Conservation (phyloP, 2,888 invertebrate genomes). For the Parnassius apollo region DNA sequence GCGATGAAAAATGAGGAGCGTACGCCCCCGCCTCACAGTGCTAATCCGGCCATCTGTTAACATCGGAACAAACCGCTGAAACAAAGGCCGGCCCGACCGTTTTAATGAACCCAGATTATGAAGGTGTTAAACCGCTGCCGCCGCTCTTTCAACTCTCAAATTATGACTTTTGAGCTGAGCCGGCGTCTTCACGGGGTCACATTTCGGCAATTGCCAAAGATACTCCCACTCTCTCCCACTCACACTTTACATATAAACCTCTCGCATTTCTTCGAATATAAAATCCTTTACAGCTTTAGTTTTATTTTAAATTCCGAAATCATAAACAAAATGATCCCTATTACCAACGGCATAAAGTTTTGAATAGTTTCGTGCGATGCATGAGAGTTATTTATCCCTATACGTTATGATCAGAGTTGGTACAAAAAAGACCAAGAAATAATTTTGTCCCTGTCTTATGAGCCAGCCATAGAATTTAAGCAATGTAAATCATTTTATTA, state of each 20-base stretch:
- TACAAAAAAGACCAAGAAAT: constrained; percentile 72
- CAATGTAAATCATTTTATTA: constrained; percentile 79
- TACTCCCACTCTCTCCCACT: constrained; percentile 56
- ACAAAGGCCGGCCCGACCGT: constrained; percentile 73
- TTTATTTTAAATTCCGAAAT: constrained; percentile 42
- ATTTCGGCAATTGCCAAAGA: constrained; percentile 70
- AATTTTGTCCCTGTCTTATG: constrained; percentile 71
- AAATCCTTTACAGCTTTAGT: constrained; percentile 58
- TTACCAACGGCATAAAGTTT: constrained; percentile 37
- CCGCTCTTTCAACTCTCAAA: constrained; percentile 76
- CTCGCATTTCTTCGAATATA: constrained; percentile 62
- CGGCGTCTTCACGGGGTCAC: constrained; percentile 68
- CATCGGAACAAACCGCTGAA: constrained; percentile 74
- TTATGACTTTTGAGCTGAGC: constrained; percentile 70
- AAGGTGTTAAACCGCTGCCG: constrained; percentile 78
- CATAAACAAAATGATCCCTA: constrained; percentile 55
- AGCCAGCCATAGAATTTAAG: constrained; percentile 70
- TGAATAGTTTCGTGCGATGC: constrained; percentile 16
- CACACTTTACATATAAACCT: constrained; percentile 50
- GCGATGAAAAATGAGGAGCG: constrained; percentile 36
- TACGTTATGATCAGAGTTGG: constrained; percentile 72
- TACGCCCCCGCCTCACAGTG: constrained; percentile 57
- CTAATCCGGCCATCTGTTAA: constrained; percentile 78
- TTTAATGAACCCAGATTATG: constrained; percentile 80
- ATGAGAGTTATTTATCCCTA: constrained; percentile 62